Evolutionary conservation across 2,797 vertebrate species (phyloP).

Genomic region (Cirrhinus molitorella): DNA sequence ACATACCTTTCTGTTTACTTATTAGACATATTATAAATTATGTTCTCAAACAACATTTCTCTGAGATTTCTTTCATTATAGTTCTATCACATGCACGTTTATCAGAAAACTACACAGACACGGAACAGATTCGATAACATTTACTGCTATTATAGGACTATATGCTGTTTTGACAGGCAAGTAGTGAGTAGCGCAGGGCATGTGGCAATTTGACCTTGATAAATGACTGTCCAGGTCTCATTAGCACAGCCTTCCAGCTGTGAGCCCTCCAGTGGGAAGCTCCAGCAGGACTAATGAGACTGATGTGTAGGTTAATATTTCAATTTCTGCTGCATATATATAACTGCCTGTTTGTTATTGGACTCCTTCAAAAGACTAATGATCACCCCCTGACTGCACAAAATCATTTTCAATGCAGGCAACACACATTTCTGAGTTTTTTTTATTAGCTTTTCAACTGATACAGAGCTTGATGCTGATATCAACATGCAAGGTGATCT

Average conservation of each 20-base stretch:
- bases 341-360: not conserved
- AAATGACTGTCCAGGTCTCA: constrained; percentile 46
- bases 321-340: constrained; percentile 14
- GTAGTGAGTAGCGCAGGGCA: constrained; percentile 5
- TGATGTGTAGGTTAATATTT: constrained; percentile 46
- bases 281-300: constrained; percentile 39
- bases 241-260: constrained; percentile 51
- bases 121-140: not conserved
- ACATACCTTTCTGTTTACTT: not conserved
- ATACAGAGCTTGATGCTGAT: constrained; percentile 53
- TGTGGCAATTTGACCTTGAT: constrained; percentile 43
- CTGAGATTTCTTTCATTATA: not conserved
- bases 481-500: constrained; percentile 57
- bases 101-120: not conserved
- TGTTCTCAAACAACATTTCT: not conserved
- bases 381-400: constrained; percentile 32
- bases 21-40: not conserved
- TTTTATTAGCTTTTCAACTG: constrained; percentile 58
- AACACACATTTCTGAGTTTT: constrained; percentile 54
- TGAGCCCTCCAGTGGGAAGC: constrained; percentile 38
- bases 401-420: constrained; percentile 38
- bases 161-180: constrained; percentile 11
- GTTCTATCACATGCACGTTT: not conserved
- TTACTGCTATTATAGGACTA: constrained; percentile 7
- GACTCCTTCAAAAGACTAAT: constrained; percentile 40